Evolutionary conservation across 2,797 vertebrate genomes (phyloP).

Genomic region (Malurus leucopterus): DNA sequence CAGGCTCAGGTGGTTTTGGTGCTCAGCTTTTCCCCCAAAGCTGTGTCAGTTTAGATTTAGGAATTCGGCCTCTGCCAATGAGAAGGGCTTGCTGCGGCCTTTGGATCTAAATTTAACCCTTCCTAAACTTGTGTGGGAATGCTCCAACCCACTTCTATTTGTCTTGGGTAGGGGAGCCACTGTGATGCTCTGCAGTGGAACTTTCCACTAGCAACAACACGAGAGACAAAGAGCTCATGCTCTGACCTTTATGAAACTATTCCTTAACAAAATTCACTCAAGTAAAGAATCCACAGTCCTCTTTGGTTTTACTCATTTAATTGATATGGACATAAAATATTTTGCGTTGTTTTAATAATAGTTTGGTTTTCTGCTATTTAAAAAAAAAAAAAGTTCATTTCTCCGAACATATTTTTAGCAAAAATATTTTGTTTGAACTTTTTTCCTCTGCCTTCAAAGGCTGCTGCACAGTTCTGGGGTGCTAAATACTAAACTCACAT

Average conservation of each 20-base stretch:
- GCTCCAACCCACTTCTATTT: constrained; percentile 59
- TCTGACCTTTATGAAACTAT: constrained; percentile 71
- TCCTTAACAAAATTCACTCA: constrained; percentile 68
- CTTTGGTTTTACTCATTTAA: constrained; percentile 69
- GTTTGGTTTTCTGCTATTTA: constrained; percentile 72
- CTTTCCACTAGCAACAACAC: constrained; percentile 69
- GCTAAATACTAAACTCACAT: constrained; percentile 68
- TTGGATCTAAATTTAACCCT: background rate
- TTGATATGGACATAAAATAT: constrained; percentile 73
- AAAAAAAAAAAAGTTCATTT: constrained; percentile 57
- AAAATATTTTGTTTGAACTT: constrained; percentile 79
- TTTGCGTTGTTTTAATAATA: constrained; percentile 73
- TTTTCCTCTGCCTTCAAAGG: constrained; percentile 73
- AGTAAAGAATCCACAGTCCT: constrained; percentile 57
- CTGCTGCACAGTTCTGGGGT: constrained; percentile 69
- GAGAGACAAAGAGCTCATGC: constrained; percentile 65
- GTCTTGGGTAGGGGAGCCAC: constrained; percentile 37
- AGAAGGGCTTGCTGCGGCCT: background rate
- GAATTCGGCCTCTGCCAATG: background rate
- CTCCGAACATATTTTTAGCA: constrained; percentile 72
- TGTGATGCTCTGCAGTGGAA: constrained; percentile 67
- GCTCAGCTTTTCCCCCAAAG: background rate
- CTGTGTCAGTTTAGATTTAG: background rate
- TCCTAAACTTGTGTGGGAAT: background rate
- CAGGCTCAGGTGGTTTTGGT: background rate